phyloP scores from a whole-genome alignment of 2,797 vertebrate genomes.

The Chelidonichthys spinosus region DNA sequence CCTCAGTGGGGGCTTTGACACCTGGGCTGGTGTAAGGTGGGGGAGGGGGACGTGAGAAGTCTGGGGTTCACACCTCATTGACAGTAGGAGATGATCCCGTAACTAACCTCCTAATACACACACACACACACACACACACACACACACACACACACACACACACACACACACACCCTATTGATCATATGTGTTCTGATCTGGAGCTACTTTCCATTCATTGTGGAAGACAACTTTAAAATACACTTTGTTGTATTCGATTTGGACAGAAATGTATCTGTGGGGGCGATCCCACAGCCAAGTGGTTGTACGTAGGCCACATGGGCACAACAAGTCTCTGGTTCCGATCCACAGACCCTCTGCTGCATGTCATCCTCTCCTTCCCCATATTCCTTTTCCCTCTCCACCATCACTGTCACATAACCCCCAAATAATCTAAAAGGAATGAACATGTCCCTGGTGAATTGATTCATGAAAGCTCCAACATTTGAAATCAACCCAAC shows the following conservation, averaged over 20 bases:
- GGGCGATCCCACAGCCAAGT: not conserved
- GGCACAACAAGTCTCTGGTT: not conserved
- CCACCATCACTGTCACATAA: not conserved
- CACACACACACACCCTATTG: not conserved
- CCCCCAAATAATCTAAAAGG: not conserved
- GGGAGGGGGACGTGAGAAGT: slow-evolving; percentile 59
- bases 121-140: slow-evolving; percentile 14
- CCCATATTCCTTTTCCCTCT: not conserved
- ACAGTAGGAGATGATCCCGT: slow-evolving; percentile 77
- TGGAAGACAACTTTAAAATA: not conserved
- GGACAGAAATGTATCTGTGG: not conserved
- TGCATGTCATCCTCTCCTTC: not conserved
- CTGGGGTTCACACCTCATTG: slow-evolving; percentile 76
- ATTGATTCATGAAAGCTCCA: not conserved
- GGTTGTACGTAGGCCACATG: not conserved
- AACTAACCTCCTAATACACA: slow-evolving; percentile 69
- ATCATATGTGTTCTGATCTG: not conserved
- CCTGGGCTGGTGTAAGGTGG: slow-evolving; percentile 73
- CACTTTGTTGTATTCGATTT: not conserved
- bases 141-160: not conserved
- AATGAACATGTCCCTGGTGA: not conserved
- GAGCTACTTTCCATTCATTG: not conserved
- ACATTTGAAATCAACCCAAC: not conserved
- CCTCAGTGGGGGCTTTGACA: slow-evolving; percentile 83
- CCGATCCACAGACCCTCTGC: not conserved